Percentiles rank a stretch among this genome's conserved stretches.
These are phyloP conservation scores for Bergia puertoricense DNA, from an alignment of 92 coral and sea anemone species.

Conservation along the genomic window DNA sequence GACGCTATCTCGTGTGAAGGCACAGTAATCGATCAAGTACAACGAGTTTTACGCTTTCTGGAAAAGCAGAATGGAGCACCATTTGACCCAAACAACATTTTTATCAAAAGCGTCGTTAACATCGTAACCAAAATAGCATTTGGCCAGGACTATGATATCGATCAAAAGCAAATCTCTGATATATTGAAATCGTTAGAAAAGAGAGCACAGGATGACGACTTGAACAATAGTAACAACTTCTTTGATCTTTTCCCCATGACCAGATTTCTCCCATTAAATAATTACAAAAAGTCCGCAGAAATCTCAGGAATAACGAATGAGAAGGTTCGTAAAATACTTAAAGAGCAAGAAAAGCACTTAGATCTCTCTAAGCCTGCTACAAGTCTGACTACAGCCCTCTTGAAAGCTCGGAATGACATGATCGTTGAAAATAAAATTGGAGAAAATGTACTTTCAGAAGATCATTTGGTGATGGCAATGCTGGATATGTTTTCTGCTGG, in stretches of 20 bases:
- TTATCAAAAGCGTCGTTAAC: constrained; percentile 9
- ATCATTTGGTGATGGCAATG: not conserved
- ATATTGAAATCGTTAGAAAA: not conserved
- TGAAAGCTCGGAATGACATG: not conserved
- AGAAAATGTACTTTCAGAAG: not conserved
- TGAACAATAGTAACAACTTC: not conserved
- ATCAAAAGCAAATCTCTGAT: not conserved
- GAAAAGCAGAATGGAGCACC: constrained; percentile 20
- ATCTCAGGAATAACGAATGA: not conserved
- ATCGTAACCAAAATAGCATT: constrained; percentile 1
- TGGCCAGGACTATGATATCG: constrained; percentile 21
- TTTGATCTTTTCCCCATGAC: not conserved
- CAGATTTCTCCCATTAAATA: not conserved
- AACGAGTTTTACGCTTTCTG: not conserved
- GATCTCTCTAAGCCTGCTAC: not conserved
- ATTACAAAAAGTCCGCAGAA: not conserved
- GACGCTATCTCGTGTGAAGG: not conserved
- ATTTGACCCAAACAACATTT: constrained; percentile 9
- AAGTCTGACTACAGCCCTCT: constrained; percentile 1
- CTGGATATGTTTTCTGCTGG: constrained; percentile 10
- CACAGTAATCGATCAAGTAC: not conserved
- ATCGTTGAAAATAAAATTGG: not conserved
- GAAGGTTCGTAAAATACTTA: not conserved
- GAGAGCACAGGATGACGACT: not conserved
- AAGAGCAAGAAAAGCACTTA: not conserved